Conservation (phyloP, 2,797 vertebrate genomes). For the Antrozous pallidus region DNA sequence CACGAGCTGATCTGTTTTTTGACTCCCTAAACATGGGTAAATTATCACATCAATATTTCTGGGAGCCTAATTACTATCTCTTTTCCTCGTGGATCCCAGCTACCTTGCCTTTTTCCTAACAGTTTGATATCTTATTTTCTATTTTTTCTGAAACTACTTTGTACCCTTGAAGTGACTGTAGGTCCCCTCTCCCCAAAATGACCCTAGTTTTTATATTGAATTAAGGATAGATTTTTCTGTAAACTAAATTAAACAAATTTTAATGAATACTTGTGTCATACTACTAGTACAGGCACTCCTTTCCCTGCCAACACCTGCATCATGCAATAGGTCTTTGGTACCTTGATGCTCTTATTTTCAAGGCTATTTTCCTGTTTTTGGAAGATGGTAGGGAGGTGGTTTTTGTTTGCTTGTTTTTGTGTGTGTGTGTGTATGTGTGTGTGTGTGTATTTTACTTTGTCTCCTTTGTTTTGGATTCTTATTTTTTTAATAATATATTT, state of each 20-base stretch:
- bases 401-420: no score
- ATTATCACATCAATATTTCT: background rate
- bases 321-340: background rate
- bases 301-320: background rate
- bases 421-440: no score
- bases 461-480: background rate
- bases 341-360: background rate
- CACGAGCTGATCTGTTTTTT: background rate
- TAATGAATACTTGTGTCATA: background rate
- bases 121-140: slow-evolving; percentile 3
- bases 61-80: background rate
- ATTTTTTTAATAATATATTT: no score
- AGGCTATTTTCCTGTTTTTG: background rate
- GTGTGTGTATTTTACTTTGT: background rate
- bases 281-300: background rate
- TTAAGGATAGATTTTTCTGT: background rate
- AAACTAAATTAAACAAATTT: background rate
- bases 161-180: background rate
- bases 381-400: background rate
- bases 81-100: background rate
- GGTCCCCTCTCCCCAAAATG: background rate
- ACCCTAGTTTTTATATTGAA: background rate
- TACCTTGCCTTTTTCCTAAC: background rate
- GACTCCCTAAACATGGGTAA: background rate
- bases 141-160: background rate